These are phyloP conservation scores for Caenorhabditis becei DNA, from an alignment of 2,888 invertebrate genomes.

Conservation along the genomic window DNA sequence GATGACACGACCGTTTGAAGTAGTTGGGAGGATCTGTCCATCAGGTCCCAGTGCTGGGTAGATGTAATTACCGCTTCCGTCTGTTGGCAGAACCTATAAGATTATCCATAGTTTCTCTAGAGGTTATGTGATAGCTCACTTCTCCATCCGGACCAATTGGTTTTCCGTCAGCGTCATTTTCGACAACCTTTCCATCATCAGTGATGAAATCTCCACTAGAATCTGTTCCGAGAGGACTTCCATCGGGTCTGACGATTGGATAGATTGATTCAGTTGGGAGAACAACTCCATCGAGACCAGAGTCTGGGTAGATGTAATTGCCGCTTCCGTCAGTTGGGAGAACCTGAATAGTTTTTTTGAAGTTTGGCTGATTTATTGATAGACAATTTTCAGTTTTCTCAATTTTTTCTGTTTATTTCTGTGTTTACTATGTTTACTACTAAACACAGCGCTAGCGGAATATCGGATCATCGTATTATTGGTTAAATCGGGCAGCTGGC, in stretches of 20 bases:
- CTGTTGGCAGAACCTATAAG: slow-evolving; percentile 5
- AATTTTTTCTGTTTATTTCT: no score
- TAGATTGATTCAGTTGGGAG: slow-evolving; percentile 72
- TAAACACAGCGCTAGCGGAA: no score
- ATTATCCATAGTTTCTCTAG: slow-evolving; percentile 45
- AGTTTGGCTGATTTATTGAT: no score
- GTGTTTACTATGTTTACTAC: no score
- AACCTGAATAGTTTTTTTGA: not conserved
- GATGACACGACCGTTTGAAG: slow-evolving; percentile 1
- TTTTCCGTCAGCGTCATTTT: slow-evolving; percentile 57
- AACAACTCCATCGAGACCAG: slow-evolving; percentile 48
- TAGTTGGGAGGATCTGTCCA: slow-evolving; percentile 29
- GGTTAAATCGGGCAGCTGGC: no score
- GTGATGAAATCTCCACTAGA: slow-evolving; percentile 29
- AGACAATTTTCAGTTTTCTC: no score
- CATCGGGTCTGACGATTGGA: slow-evolving; percentile 62
- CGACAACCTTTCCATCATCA: slow-evolving; percentile 49
- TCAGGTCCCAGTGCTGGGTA: slow-evolving; percentile 12
- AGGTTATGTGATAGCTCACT: no score
- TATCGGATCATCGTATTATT: no score
- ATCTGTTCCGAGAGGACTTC: slow-evolving; percentile 54
- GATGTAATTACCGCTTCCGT: slow-evolving; percentile 23
- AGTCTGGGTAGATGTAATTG: slow-evolving; percentile 60
- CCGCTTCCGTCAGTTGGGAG: slow-evolving; percentile 65
- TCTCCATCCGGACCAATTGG: slow-evolving; percentile 69